A percentile compares a stretch with the other conserved stretches of the same genome.
These are phyloP conservation scores for Gasterosteus aculeatus DNA, from an alignment of 2,113 vertebrate genomes.

Conservation along the genomic window DNA sequence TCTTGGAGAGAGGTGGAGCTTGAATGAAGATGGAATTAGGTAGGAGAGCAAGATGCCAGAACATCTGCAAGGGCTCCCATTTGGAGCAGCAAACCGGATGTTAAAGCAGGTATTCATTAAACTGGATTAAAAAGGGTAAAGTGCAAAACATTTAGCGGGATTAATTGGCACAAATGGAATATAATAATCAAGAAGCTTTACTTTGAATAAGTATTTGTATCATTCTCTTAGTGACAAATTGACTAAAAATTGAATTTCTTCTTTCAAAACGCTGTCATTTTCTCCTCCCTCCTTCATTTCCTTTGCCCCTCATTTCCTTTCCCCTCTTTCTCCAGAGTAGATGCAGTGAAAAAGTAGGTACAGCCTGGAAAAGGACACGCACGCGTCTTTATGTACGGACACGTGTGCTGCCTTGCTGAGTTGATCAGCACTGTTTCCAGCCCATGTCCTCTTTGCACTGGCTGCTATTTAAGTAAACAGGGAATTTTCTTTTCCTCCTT, in stretches of 20 bases:
- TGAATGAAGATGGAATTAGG: slow-evolving; percentile 37
- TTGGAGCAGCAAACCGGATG: not conserved
- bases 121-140: not conserved
- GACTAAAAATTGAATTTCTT: not conserved
- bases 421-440: slow-evolving; percentile 16
- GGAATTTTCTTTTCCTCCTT: slow-evolving; percentile 43
- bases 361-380: slow-evolving; percentile 4
- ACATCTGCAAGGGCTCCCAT: not conserved
- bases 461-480: slow-evolving; percentile 48
- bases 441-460: slow-evolving; percentile 14
- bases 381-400: not conserved
- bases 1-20: slow-evolving; percentile 25
- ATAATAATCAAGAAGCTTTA: not conserved
- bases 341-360: slow-evolving; percentile 1
- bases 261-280: not conserved
- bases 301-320: not conserved
- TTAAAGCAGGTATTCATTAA: not conserved
- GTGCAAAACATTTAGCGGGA: not conserved
- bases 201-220: not conserved
- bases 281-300: not conserved
- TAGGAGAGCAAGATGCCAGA: slow-evolving; percentile 3
- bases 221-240: not conserved
- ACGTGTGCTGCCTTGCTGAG: slow-evolving; percentile 15
- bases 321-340: not conserved
- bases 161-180: not conserved